phyloP scores from a whole-genome alignment of 2,797 vertebrate species.

The Sebastolobus altivelis region DNA sequence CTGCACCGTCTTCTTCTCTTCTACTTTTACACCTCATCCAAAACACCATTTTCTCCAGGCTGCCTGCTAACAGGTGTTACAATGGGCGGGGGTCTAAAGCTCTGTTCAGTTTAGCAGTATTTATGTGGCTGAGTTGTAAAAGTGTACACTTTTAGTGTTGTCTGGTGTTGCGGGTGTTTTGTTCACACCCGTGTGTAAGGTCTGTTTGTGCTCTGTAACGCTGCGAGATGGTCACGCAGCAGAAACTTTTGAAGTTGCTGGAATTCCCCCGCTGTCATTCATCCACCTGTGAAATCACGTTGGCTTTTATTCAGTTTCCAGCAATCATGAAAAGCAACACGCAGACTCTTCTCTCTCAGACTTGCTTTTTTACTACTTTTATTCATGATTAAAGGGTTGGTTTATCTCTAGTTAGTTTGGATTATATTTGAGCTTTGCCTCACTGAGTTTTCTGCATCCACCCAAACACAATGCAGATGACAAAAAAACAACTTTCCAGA shows the following conservation, averaged over 20 bases:
- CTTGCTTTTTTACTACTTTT: constrained; percentile 15
- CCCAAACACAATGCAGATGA: not conserved
- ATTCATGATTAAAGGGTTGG: constrained; percentile 6
- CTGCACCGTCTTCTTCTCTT: constrained; percentile 25
- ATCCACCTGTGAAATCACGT: constrained; percentile 43
- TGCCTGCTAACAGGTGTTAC: constrained; percentile 49
- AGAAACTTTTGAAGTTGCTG: constrained; percentile 46
- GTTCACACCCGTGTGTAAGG: constrained; percentile 56
- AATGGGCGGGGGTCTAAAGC: constrained; percentile 22
- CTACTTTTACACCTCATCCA: constrained; percentile 46
- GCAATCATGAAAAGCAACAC: constrained; percentile 36
- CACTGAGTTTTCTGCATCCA: not conserved
- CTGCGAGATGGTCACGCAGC: constrained; percentile 39
- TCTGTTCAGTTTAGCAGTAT: constrained; percentile 24
- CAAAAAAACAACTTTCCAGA: not conserved
- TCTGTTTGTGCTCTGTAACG: constrained; percentile 50
- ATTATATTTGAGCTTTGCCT: constrained; percentile 1
- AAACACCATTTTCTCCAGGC: constrained; percentile 43
- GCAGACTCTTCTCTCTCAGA: not conserved
- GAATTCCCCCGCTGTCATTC: constrained; percentile 57
- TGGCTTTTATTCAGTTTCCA: constrained; percentile 40
- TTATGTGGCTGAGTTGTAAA: constrained; percentile 51
- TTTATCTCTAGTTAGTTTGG: constrained; percentile 23
- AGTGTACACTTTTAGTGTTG: constrained; percentile 37
- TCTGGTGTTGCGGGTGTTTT: constrained; percentile 28